These are phyloP conservation scores for Mamestra brassicae DNA, from an alignment of 2,888 invertebrate genomes.

Conservation along the genomic window DNA sequence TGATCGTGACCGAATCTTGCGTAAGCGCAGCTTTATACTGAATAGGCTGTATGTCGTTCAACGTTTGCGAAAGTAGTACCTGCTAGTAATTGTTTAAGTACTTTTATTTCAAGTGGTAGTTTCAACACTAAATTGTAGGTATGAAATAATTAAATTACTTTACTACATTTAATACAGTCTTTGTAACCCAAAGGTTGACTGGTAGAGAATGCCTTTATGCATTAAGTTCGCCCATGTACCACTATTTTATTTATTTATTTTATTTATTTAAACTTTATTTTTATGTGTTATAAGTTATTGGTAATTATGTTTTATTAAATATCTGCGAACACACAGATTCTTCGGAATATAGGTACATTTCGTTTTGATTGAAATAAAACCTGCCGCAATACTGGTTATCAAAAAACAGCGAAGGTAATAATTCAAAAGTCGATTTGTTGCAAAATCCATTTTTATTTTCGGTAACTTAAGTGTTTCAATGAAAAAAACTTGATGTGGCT, in stretches of 20 bases:
- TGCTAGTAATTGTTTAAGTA: conserved; percentile 46
- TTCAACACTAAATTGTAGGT: conserved; percentile 1
- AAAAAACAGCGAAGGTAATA: too few relatives aligned
- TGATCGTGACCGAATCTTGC: conserved; percentile 68
- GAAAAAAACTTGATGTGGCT: neutral
- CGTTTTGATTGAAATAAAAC: too few relatives aligned
- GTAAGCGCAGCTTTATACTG: conserved; percentile 59
- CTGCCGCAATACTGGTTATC: too few relatives aligned
- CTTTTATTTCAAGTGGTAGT: conserved; percentile 19
- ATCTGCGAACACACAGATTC: too few relatives aligned
- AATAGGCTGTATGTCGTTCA: conserved; percentile 52
- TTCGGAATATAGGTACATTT: too few relatives aligned
- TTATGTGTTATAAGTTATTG: neutral
- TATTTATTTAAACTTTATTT: too few relatives aligned
- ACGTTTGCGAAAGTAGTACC: conserved; percentile 39
- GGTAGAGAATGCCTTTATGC: too few relatives aligned
- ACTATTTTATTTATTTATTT: neutral
- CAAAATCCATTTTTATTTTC: neutral
- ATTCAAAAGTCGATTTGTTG: too few relatives aligned
- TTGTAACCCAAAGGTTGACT: too few relatives aligned
- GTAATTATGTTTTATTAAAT: too few relatives aligned
- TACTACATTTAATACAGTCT: neutral
- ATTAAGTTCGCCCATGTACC: too few relatives aligned
- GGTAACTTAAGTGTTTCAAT: conserved; percentile 2
- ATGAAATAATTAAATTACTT: neutral